Base-by-base conservation (phyloP, 2,797 vertebrate genomes). In the Syngnathus acus region DNA sequence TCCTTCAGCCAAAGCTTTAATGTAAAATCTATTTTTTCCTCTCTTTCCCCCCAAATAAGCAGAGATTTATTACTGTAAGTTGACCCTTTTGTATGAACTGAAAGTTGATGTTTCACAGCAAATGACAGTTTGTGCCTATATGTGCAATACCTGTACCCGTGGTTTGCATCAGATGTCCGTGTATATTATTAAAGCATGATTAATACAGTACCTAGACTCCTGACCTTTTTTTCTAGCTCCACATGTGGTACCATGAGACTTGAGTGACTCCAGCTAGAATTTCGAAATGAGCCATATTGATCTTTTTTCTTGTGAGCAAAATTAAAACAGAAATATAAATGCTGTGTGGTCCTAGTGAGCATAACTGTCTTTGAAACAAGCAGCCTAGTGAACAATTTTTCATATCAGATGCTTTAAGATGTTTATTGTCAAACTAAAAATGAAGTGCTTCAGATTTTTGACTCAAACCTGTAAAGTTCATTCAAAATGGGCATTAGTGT, bases 141-240 rank as follows among this genome's bases (percentile, higher is more conserved):
- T 88, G 90, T 91, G 89, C 90, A 92, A 89, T 90, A 90, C 82
- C 75, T 74, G 82, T 90, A 90, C 82, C 75, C 73, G 82, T 88
- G 71, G 80, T 88, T 89, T 86, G 86, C 87, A 87, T 88, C 68
- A 74, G 73, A 86, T 85, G 84, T 89, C 79, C 78, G 83, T 78
- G 85, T 85, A 85, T 84, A 84, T 85, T 87, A 92, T 87, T 92
- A 93, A 93, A 92, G 91, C 92, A 93, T 91, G 90, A 83, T 80
- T 32, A 70, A 81, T 69, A 80, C 75, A 78, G 58, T 43, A 38
- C 72, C 64, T 54, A 67, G 59, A 71, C 48, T 67, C 5, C 17
- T 71, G 40, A 53, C 3, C 6, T 26, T 48, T 5, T 54, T 39
- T 19, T 7, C 17, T 39, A 43, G 48, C 10, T 26, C 19, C 2